Evolutionary conservation across 2,888 invertebrate genomes (phyloP), one percentile per base, ranked within the genome.

Genomic region (Xestia sexstrigata): DNA sequence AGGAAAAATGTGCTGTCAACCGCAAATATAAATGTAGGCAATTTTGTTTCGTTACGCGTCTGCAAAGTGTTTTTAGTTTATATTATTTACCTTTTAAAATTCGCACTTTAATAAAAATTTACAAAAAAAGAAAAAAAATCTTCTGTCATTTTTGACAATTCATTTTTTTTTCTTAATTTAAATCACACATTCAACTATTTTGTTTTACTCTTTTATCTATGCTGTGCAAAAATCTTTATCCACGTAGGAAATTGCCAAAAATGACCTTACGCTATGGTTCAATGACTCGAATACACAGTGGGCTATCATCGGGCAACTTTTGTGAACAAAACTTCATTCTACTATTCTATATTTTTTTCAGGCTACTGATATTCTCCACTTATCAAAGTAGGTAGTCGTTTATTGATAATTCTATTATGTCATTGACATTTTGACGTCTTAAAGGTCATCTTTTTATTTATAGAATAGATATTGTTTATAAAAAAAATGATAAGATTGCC

Each of bases 1-100:
- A 93, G 95, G 95, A 95, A 95, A 95, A 92, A 90, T 89, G 88
- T 91, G 91, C 91, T 90, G 92, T 91, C 92, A 93, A 92, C 93
- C 91, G 90, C 91, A 90, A 90, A 90, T 90, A 90, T 60, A 74
- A 85, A 85, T 87, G 87, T 86, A 85, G 67, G 88, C 87, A 85
- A 88, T 86, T 79, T 71, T 79, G 74, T 78, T 88, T 83, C 86
- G 81, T 87, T 87, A 87, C 71, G 78, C 74, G 62, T 74, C 70
- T 82, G 71, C 65, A 17, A 63, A 52, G 26, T 73, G 23, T 55
- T 83, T 79, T 86, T 84, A 87, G 45, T 83, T 88, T 82, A 83
- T 79, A 60, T 70, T 70, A 76, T 84, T 79, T 74, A 74, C 63
- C 66, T 81, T 78, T 70, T 70, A 81, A 63, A 77, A 70, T 35